Conservation (phyloP, 2,113 vertebrate genomes). For the Melanocharis versteri region DNA sequence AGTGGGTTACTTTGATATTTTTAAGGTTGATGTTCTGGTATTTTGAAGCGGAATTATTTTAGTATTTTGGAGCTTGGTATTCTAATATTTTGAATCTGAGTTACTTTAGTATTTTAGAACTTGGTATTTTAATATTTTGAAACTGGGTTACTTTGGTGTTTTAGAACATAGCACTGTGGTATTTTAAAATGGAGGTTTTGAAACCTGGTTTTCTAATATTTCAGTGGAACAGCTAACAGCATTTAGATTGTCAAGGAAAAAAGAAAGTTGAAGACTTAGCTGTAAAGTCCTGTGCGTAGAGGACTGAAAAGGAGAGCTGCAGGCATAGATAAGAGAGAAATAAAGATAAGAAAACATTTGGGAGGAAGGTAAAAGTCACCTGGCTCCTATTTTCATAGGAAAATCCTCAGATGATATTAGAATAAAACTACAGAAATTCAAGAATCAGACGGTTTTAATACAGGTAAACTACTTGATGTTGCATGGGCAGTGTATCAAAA, state of each 20-base stretch:
- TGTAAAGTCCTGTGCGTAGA: not conserved
- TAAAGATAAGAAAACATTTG: not conserved
- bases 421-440: not conserved
- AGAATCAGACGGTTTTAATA: not conserved
- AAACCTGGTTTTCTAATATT: not conserved
- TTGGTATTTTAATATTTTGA: not conserved
- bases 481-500: not conserved
- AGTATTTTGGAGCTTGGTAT: not conserved
- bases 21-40: not conserved
- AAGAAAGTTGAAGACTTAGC: not conserved
- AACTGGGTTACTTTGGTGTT: not conserved
- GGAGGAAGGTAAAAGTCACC: not conserved
- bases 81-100: not conserved
- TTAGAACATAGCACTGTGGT: not conserved
- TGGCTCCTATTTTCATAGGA: not conserved
- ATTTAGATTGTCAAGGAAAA: not conserved
- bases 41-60: not conserved
- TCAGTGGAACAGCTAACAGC: not conserved
- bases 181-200: not conserved
- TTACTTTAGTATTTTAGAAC: not conserved
- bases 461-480: not conserved
- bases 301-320: not conserved
- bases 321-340: not conserved
- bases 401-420: not conserved
- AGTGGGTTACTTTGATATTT: not conserved